Percentiles rank a stretch among this genome's conserved stretches.
Evolutionary conservation across 2,113 vertebrate genomes (phyloP).

Genomic region (Misgurnus mizolepis): DNA sequence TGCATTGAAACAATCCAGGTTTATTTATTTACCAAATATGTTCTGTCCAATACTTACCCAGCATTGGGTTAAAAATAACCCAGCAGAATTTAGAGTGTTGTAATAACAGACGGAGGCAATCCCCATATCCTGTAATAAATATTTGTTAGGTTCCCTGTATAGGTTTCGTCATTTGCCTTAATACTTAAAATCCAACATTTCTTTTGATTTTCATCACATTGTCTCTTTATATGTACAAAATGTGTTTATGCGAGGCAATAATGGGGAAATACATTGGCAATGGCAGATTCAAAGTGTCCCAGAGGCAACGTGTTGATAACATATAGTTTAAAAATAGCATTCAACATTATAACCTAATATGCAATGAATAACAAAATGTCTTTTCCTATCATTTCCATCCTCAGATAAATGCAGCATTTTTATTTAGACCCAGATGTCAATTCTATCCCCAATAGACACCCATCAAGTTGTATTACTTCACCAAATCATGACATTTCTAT

Average conservation of each 20-base stretch:
- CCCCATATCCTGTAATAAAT: not conserved
- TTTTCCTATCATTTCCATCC: not conserved
- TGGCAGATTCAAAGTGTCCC: not conserved
- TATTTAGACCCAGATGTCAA: not conserved
- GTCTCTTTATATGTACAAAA: not conserved
- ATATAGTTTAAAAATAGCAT: constrained; percentile 13
- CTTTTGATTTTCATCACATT: not conserved
- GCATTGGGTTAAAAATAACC: too few relatives aligned
- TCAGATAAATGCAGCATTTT: not conserved
- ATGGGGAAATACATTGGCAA: not conserved
- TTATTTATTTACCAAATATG: too few relatives aligned
- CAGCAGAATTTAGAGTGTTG: too few relatives aligned
- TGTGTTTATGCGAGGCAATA: not conserved
- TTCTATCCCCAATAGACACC: not conserved
- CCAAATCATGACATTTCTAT: not conserved
- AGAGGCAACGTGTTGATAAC: not conserved
- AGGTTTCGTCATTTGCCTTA: not conserved
- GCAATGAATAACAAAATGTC: not conserved
- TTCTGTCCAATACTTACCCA: too few relatives aligned
- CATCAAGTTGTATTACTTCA: not conserved
- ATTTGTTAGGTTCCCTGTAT: not conserved
- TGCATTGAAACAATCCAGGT: too few relatives aligned
- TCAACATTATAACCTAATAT: not conserved
- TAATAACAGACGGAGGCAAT: too few relatives aligned
- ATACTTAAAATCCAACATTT: not conserved